Evolutionary conservation across 2,113 vertebrate genomes (phyloP).

Genomic region (Lepisosteus oculatus): DNA sequence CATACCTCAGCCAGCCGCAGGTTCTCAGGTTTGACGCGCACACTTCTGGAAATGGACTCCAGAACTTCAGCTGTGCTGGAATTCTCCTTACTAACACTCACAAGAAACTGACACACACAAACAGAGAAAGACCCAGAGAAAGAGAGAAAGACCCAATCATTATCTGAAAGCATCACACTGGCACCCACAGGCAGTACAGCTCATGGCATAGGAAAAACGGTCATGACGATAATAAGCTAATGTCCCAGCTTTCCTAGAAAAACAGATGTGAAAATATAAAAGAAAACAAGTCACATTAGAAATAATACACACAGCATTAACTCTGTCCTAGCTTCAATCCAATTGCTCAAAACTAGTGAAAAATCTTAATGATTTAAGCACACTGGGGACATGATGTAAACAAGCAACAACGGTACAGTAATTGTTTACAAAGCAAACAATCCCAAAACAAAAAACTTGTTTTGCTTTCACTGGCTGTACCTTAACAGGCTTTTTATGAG

Average conservation of each 20-base stretch:
- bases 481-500: conserved; percentile 94
- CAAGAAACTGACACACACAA: conserved; percentile 73
- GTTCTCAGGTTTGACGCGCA: conserved; percentile 85
- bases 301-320: too few species aligned
- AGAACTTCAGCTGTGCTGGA: conserved; percentile 88
- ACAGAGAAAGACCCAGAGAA: neutral
- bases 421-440: too few species aligned
- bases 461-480: conserved; percentile 50
- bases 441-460: too few species aligned
- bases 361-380: neutral
- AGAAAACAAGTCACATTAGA: neutral
- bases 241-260: too few species aligned
- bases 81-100: conserved; percentile 95
- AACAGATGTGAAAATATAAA: too few species aligned
- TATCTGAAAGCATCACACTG: too few species aligned
- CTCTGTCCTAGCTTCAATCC: neutral
- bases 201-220: too few species aligned
- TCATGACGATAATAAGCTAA: too few species aligned
- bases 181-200: too few species aligned
- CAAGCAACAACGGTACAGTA: too few species aligned
- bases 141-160: too few species aligned
- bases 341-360: neutral
- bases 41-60: conserved; percentile 83
- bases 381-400: too few species aligned
- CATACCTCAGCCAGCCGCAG: conserved; percentile 86